Conservation (phyloP, 2,113 vertebrate species). For the Esox niger region DNA sequence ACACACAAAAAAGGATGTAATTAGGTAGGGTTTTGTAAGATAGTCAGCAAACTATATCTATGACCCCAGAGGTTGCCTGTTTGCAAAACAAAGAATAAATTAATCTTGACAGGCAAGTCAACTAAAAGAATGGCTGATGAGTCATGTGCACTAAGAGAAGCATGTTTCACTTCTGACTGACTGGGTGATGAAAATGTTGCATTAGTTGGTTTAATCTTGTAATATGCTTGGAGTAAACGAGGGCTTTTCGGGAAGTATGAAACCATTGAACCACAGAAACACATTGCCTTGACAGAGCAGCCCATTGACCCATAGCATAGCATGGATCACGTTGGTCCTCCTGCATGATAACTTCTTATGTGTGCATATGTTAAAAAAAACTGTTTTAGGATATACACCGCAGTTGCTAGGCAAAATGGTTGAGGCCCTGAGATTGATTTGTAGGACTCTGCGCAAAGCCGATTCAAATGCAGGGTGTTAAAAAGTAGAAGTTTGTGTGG, state of each 20-base stretch:
- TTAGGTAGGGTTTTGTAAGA: too few relatives aligned
- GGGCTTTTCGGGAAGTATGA: conserved; percentile 44
- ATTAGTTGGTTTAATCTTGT: conserved; percentile 35
- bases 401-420: too few relatives aligned
- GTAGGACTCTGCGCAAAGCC: too few relatives aligned
- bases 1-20: too few relatives aligned
- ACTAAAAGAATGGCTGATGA: neutral
- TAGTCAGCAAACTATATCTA: neutral
- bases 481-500: too few relatives aligned
- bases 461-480: too few relatives aligned
- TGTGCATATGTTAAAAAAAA: too few relatives aligned
- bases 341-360: too few relatives aligned
- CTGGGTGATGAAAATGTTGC: conserved; percentile 34
- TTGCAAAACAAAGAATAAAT: conserved; percentile 13
- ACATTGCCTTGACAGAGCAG: neutral
- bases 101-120: neutral
- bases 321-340: neutral
- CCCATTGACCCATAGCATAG: neutral
- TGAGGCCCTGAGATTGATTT: too few relatives aligned
- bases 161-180: conserved; percentile 23
- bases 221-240: conserved; percentile 44
- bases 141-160: neutral
- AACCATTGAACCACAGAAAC: conserved; percentile 18
- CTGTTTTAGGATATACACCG: too few relatives aligned
- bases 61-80: conserved; percentile 2